These are phyloP conservation scores for Platycercus adscitus DNA, from an alignment of 2,113 vertebrate species.

Conservation along the genomic window DNA sequence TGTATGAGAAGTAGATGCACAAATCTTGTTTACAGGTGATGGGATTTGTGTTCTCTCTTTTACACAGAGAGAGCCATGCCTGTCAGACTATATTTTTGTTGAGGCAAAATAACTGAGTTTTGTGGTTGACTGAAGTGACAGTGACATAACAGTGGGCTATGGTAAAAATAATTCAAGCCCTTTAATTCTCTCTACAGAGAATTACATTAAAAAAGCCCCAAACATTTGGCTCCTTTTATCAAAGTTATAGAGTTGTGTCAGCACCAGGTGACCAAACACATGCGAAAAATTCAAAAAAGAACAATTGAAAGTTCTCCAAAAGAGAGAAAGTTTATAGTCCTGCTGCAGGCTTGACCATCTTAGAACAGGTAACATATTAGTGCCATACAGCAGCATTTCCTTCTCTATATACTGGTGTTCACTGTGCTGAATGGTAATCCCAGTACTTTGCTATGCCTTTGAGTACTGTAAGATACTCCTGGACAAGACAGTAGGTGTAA, in stretches of 20 bases:
- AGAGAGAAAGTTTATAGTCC: not conserved
- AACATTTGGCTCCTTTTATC: not conserved
- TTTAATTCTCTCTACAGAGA: not conserved
- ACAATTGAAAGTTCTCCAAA: not conserved
- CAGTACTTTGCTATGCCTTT: not conserved
- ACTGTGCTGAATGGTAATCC: not conserved
- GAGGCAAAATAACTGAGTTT: not conserved
- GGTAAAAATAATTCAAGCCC: not conserved
- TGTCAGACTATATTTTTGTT: not conserved
- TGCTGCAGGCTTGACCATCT: not conserved
- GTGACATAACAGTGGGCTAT: rapidly evolving
- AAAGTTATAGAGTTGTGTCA: not conserved
- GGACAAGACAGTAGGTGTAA: not conserved
- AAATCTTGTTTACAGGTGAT: not conserved
- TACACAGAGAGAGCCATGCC: not conserved
- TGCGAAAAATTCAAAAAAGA: not conserved
- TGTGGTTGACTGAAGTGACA: not conserved
- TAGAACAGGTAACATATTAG: not conserved
- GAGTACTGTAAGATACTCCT: not conserved
- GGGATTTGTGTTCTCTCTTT: not conserved
- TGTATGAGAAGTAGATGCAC: not conserved
- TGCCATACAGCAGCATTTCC: not conserved
- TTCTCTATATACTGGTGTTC: not conserved
- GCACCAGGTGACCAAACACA: not conserved
- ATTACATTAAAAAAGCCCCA: not conserved